phyloP scores from a whole-genome alignment of 2,797 vertebrate genomes.

The Spondyliosoma cantharus region DNA sequence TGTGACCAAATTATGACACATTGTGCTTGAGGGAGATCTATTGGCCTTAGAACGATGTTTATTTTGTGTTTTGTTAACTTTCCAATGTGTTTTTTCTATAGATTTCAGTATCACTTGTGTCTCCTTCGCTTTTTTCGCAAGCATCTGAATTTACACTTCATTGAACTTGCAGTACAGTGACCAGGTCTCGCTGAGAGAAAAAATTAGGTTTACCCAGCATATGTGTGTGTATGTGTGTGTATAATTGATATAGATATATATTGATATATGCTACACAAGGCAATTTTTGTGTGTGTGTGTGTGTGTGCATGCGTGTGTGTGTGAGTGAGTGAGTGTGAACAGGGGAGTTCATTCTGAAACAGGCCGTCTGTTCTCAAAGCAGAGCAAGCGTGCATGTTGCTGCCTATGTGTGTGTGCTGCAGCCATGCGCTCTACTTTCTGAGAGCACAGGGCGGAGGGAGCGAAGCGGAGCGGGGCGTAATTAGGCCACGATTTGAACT shows the following conservation, averaged over 20 bases:
- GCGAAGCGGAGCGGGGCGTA: constrained; percentile 76
- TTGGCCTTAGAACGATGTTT: too few relatives aligned
- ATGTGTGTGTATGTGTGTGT: constrained; percentile 21
- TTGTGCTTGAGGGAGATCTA: too few relatives aligned
- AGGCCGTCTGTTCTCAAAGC: constrained; percentile 78
- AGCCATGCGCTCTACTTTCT: constrained; percentile 81
- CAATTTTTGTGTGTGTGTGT: background rate
- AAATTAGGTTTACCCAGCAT: constrained; percentile 61
- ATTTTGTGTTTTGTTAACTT: background rate
- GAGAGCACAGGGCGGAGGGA: constrained; percentile 72
- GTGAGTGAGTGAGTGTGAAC: constrained; percentile 39
- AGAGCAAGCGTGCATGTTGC: constrained; percentile 43
- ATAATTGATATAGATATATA: constrained; percentile 27
- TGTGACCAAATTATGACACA: background rate
- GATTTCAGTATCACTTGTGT: background rate
- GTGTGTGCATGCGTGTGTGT: constrained; percentile 12
- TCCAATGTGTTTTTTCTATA: background rate
- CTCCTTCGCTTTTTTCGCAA: constrained; percentile 3
- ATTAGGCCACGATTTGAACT: constrained; percentile 87
- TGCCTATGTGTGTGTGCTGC: constrained; percentile 45
- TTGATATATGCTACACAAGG: constrained; percentile 13
- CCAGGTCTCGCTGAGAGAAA: constrained; percentile 37
- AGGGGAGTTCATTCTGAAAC: constrained; percentile 73
- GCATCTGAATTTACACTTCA: constrained; percentile 28
- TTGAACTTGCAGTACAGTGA: constrained; percentile 27